Base-by-base conservation (phyloP, 2,888 invertebrate species). In the Hyposoter didymator region DNA sequence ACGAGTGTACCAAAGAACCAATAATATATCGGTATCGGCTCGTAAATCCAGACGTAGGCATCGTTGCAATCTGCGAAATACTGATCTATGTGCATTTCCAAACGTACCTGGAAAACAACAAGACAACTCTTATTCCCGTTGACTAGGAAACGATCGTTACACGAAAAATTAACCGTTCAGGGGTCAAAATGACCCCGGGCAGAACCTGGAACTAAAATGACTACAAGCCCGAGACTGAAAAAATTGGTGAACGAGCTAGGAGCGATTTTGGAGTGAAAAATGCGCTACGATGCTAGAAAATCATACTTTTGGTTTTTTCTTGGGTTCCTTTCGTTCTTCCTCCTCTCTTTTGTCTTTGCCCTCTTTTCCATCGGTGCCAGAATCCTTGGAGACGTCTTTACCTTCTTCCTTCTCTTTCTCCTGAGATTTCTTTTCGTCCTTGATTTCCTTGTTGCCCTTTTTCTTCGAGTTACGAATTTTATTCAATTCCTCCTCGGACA, bases 51-150 rank as follows among this genome's bases (percentile, higher is more conserved):
- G 35, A 99, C 99, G 94, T 98, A 99, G 0, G 99, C 99, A 94
- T 99, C 99, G 52, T 97, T 95, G 22, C 97, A 97, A 94, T 99
- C 99, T 3, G 98, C 96, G 94, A 99, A 99, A 88, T 97, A 94
- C 94, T 99, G 99, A 86, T 98, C 97, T 91, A 98, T 96, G 94
- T 99, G 99, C 98, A 99, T 99, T 93, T 99, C 98, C n/a, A 99
- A 95, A 64, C 99, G 97, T 78, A 99, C 93, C 94, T 94, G 84
- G 4, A 59, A 59, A 64, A 66, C 19, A 35, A 85, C 74, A 45
- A 19, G 83, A 39, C 1, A 69, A 32, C 45, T 1, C 47, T 59
- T 47, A 62, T 49, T 64, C 2, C 19, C 3, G 8, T 43, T 69
- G 45, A 19, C 2, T 1, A 14, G 66, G 66, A 0, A 66, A 66